Evolutionary conservation across 2,888 invertebrate genomes (phyloP), one percentile per base, ranked within the genome.

Genomic region (Dysmachus trigonus): DNA sequence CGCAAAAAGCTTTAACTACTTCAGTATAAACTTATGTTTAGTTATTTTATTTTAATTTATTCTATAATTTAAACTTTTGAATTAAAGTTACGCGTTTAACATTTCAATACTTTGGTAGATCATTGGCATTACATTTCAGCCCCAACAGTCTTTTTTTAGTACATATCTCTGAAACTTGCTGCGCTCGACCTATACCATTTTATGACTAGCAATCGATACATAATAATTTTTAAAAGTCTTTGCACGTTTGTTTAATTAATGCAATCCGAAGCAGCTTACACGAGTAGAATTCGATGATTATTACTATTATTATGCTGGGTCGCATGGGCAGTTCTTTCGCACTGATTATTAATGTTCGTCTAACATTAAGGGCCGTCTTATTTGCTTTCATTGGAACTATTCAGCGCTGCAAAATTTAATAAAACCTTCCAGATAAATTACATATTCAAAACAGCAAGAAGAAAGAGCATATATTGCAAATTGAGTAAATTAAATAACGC

Each of bases 381-480:
- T 47, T 62, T 62, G 62, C 62, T 27, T 62, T 62, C 62, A 62
- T 62, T 62, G 8, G 22, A 35, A 76, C 38, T 76, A 76, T 38
- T 76, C 76, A 8, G 76, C 3, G 76, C 76, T 76, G 76, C 22
- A 76, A 76, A 76, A 76, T 62, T 62, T 10, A 62, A 62, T 62
- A 62, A 62, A 62, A 62, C 27, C 62, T 62, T 62, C 62, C 62
- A 10, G 62, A 62, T 62, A 62, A 62, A 62, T 62, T 18, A 62
- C 8, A 62, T 62, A 18, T 62, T 62, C 22, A 62, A 62, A 62
- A 62, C 62, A 62, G 27, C 27, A 27, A 62, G 18, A 22, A 62
- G 8, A 22, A 18, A 10, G 51, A 51, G 51, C 8, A 51, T 15
- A 38, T 76, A 18, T 74, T n/a, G 18, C 74, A 31, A 30, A 72